phyloP scores from a whole-genome alignment of 2,797 vertebrate genomes.

The Aplochiton taeniatus region DNA sequence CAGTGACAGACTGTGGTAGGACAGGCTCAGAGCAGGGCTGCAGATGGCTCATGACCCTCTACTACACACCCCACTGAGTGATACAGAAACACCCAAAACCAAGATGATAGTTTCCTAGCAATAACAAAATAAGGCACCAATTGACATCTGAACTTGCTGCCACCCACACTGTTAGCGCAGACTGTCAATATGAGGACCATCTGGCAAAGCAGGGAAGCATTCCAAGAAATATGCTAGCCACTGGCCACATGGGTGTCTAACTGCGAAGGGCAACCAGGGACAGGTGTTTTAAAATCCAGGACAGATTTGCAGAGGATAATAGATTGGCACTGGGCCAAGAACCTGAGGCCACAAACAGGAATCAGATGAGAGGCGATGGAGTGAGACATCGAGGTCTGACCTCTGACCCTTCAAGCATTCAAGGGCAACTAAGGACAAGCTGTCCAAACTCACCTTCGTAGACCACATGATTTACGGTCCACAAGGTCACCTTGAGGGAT shows the following conservation, averaged over 20 bases:
- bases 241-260: constrained; percentile 42
- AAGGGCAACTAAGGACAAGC: constrained; percentile 7
- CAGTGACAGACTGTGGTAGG: not conserved
- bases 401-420: constrained; percentile 31
- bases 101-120: no score
- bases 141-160: constrained; percentile 34
- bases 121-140: no score
- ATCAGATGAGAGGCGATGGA: constrained; percentile 26
- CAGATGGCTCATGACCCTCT: no score
- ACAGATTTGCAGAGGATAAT: constrained; percentile 59
- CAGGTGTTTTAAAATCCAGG: constrained; percentile 43
- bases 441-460: not conserved
- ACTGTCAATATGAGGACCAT: constrained; percentile 54
- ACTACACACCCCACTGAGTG: no score
- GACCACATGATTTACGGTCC: not conserved
- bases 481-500: not conserved
- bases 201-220: constrained; percentile 54
- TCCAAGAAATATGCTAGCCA: constrained; percentile 52
- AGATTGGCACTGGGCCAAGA: constrained; percentile 42
- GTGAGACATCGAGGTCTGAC: constrained; percentile 53
- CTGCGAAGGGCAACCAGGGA: constrained; percentile 54
- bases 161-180: constrained; percentile 41
- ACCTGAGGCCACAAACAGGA: constrained; percentile 43
- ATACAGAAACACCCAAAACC: no score
- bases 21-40: no score